Conservation (phyloP, 2,888 invertebrate species). For the Glomeris marginata region DNA sequence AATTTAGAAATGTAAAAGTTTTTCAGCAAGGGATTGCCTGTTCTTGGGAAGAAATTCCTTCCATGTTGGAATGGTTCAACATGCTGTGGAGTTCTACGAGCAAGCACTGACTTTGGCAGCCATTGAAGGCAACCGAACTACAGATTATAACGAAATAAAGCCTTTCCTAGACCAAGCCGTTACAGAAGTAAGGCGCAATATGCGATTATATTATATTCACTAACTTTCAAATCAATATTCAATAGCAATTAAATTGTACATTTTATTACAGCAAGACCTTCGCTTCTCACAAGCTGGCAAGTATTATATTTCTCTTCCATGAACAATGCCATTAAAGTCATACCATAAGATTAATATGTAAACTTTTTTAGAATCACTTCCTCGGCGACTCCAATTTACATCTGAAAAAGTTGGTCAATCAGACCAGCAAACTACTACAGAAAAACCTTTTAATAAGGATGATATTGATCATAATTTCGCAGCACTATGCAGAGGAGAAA, state of each 20-base stretch:
- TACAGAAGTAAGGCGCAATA: constrained; percentile 17
- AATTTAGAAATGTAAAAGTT: neutral
- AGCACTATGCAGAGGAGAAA: constrained; percentile 13
- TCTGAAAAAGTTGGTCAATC: too few species aligned
- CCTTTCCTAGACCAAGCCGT: constrained; percentile 22
- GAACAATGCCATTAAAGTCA: too few species aligned
- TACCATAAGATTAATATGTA: too few species aligned
- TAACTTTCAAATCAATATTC: neutral
- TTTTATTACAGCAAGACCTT: too few species aligned
- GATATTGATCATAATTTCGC: constrained; percentile 10
- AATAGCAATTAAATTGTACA: too few species aligned
- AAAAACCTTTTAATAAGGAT: neutral
- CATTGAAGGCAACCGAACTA: constrained; percentile 23
- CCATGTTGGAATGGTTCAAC: constrained; percentile 24
- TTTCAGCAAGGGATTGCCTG: constrained; percentile 26
- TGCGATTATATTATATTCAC: neutral
- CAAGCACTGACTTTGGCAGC: constrained; percentile 24
- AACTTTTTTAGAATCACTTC: too few species aligned
- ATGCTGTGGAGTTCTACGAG: constrained; percentile 29
- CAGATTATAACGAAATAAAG: constrained; percentile 22
- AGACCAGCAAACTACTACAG: too few species aligned
- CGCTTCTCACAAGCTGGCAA: too few species aligned
- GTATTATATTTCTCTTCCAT: too few species aligned
- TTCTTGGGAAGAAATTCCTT: constrained; percentile 28
- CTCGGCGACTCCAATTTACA: too few species aligned